Percentiles rank a stretch among this genome's conserved stretches.
Evolutionary conservation across 2,888 invertebrate genomes (phyloP).

Genomic region (Drosophila anomalipes): DNA sequence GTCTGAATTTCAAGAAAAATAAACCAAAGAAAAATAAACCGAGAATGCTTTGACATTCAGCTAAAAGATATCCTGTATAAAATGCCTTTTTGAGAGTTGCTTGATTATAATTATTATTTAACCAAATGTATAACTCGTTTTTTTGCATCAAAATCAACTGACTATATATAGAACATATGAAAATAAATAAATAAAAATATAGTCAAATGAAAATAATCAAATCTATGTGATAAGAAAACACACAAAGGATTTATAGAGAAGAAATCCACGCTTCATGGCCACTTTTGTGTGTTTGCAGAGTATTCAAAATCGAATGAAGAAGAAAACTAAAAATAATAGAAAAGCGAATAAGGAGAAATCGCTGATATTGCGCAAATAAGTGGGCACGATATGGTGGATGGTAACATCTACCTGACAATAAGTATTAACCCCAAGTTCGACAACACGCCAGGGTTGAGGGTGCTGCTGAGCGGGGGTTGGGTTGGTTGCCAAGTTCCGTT

Average conservation of each 20-base stretch:
- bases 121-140: not conserved
- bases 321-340: conserved; percentile 2
- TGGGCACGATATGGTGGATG: conserved; percentile 50
- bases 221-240: no score
- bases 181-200: no score
- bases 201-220: no score
- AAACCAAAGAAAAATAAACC: conserved; percentile 1
- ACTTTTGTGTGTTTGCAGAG: conserved; percentile 3
- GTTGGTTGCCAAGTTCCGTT: conserved; percentile 19
- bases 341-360: conserved; percentile 22
- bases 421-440: conserved; percentile 56
- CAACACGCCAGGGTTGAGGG: not conserved
- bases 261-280: not conserved
- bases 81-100: not conserved
- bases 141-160: no score
- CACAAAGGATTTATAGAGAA: not conserved
- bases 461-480: no score
- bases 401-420: conserved; percentile 66
- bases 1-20: conserved; percentile 31
- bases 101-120: not conserved
- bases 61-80: conserved; percentile 8
- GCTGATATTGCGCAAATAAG: conserved; percentile 67
- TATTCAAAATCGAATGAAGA: conserved; percentile 6
- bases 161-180: no score
- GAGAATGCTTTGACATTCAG: not conserved